phyloP scores from a whole-genome alignment of 2,113 vertebrate genomes.

The Pedetes capensis region DNA sequence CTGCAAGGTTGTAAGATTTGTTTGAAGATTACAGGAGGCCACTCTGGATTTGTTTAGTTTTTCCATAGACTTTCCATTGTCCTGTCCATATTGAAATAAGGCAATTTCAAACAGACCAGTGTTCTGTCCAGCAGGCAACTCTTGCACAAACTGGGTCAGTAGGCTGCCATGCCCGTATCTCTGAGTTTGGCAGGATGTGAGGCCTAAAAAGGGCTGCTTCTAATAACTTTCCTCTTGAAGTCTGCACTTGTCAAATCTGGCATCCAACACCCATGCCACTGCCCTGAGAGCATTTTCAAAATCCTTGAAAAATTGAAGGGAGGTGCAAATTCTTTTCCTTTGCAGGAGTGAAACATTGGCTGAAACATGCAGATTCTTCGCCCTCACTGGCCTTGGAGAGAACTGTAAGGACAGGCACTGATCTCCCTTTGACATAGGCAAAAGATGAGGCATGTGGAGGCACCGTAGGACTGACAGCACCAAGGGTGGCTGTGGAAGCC shows the following conservation, averaged over 20 bases:
- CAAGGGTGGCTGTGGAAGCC: background rate
- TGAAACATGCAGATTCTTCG: background rate
- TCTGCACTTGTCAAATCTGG: background rate
- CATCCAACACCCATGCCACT: fast-evolving
- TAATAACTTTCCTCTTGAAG: background rate
- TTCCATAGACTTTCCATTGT: background rate
- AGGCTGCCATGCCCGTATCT: background rate
- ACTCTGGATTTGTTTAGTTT: constrained; percentile 64
- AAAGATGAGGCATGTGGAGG: background rate
- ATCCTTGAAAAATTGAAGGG: background rate
- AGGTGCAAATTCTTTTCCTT: background rate
- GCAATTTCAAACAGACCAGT: background rate
- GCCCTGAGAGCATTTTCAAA: background rate
- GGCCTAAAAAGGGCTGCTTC: background rate
- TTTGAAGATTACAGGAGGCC: background rate
- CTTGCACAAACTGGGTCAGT: background rate
- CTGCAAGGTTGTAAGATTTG: background rate
- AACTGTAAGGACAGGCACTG: background rate
- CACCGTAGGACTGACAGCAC: background rate
- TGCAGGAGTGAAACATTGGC: background rate
- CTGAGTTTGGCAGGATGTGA: constrained; percentile 8
- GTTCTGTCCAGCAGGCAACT: background rate
- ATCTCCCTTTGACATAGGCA: background rate
- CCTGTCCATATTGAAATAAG: background rate
- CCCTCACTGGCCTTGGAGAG: background rate